Percentiles rank a stretch among this genome's conserved stretches.
Evolutionary conservation across 2,888 invertebrate genomes (phyloP).

Genomic region (Drosophila mimetica): DNA sequence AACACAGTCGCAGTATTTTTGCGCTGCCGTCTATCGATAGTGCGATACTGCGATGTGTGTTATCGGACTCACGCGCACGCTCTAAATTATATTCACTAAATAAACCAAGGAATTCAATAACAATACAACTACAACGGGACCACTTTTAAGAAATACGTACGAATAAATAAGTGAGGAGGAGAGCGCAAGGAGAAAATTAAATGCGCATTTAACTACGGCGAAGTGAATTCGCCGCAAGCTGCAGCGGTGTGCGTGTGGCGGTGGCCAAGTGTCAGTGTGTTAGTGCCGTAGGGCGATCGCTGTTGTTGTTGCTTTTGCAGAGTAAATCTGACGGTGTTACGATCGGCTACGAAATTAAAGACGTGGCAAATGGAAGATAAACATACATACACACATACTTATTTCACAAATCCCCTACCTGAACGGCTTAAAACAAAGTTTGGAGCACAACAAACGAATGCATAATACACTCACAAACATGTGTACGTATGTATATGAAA

Average conservation of each 20-base stretch:
- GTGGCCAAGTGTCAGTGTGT: neutral
- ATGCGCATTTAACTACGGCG: constrained; percentile 5
- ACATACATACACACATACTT: neutral
- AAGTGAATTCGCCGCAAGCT: constrained; percentile 14
- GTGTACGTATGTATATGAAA: too few relatives aligned
- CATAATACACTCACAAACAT: neutral
- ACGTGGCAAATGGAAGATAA: neutral
- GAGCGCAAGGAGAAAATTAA: neutral
- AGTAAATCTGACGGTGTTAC: neutral
- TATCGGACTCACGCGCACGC: constrained; percentile 2
- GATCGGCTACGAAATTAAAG: neutral
- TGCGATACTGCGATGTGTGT: neutral
- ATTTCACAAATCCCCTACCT: neutral
- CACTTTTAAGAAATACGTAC: neutral
- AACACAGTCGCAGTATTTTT: neutral
- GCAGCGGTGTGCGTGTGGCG: constrained; percentile 8
- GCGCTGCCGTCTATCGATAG: neutral
- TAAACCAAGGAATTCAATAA: neutral
- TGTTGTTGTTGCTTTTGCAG: constrained; percentile 7
- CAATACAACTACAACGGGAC: neutral
- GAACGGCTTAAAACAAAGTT: neutral
- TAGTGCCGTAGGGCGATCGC: constrained; percentile 2
- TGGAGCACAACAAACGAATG: neutral
- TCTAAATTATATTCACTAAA: neutral
- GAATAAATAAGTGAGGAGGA: too few relatives aligned